These are phyloP conservation scores for Oscheius sp. DNA, from an alignment of 2,888 invertebrate species.

Conservation along the genomic window DNA sequence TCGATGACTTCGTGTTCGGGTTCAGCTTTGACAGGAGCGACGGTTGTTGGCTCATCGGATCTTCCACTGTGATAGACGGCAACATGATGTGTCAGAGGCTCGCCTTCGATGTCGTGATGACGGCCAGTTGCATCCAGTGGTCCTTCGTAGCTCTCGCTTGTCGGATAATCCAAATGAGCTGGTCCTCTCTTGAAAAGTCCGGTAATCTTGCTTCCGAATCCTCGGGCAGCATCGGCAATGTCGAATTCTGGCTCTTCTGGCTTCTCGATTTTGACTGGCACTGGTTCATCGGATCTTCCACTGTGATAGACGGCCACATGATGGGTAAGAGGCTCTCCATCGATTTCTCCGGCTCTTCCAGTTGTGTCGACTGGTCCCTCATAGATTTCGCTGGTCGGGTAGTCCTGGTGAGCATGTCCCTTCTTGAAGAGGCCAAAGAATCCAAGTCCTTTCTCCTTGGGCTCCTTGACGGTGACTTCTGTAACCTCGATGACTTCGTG, in stretches of 20 bases:
- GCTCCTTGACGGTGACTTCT: conserved; percentile 40
- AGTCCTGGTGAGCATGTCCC: conserved; percentile 46
- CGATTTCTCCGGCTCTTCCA: conserved; percentile 33
- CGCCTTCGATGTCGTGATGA: conserved; percentile 25
- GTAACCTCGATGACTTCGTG: not conserved
- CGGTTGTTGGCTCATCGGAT: conserved; percentile 4
- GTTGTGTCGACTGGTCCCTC: conserved; percentile 45
- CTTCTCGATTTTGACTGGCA: conserved; percentile 33
- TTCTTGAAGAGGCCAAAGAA: conserved; percentile 31
- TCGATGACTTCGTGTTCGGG: too few relatives aligned
- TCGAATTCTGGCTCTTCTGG: conserved; percentile 7
- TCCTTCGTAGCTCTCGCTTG: conserved; percentile 7
- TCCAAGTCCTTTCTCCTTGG: conserved; percentile 46
- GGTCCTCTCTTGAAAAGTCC: conserved; percentile 54
- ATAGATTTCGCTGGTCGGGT: conserved; percentile 40
- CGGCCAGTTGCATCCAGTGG: conserved; percentile 7
- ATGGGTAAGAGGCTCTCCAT: conserved; percentile 40
- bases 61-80: conserved; percentile 34
- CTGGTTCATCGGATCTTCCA: conserved; percentile 42
- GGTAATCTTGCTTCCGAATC: conserved; percentile 45
- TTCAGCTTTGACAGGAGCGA: too few relatives aligned
- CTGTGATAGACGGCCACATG: conserved; percentile 49
- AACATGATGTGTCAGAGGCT: conserved; percentile 37
- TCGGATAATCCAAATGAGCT: conserved; percentile 60
- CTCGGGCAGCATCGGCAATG: conserved; percentile 27